These are phyloP conservation scores for Micromussa lordhowensis DNA, from an alignment of 92 coral and sea anemone genomes.

Conservation along the genomic window DNA sequence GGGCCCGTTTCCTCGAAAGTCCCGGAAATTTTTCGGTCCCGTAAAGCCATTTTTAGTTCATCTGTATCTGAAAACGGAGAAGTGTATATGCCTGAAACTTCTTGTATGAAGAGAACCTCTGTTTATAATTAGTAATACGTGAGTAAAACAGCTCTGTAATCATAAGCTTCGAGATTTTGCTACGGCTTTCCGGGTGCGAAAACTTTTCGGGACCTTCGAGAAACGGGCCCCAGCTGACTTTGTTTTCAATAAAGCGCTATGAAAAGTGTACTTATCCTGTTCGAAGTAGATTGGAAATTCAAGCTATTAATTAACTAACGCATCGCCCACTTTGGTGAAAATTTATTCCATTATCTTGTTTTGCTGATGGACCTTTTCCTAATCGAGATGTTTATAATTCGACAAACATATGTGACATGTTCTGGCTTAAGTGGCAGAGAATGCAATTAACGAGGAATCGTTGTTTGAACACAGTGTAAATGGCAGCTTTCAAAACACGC, in stretches of 20 bases:
- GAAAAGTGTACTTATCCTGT: not conserved
- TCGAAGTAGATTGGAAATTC: not conserved
- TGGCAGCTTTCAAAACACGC: conserved; percentile 31
- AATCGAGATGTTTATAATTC: not conserved
- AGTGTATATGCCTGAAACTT: too few relatives aligned
- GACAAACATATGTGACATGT: conserved; percentile 21
- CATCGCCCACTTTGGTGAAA: not conserved
- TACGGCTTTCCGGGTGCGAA: too few relatives aligned
- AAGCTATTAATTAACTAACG: not conserved
- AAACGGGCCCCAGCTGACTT: not conserved
- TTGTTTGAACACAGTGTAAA: not conserved
- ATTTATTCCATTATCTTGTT: not conserved
- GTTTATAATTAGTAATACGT: too few relatives aligned
- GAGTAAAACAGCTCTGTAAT: too few relatives aligned
- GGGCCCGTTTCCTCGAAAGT: too few relatives aligned
- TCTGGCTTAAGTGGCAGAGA: not conserved
- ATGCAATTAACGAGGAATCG: conserved; percentile 13
- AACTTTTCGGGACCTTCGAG: too few relatives aligned
- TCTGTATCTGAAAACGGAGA: too few relatives aligned
- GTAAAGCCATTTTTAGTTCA: too few relatives aligned
- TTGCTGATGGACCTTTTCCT: not conserved
- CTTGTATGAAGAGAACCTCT: too few relatives aligned
- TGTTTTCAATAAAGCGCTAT: not conserved
- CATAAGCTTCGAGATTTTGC: too few relatives aligned
- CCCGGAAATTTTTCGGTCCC: too few relatives aligned